Evolutionary conservation across 1,140 invertebrate genomes (phyloP).

Genomic region (Caenorhabditis brenneri): DNA sequence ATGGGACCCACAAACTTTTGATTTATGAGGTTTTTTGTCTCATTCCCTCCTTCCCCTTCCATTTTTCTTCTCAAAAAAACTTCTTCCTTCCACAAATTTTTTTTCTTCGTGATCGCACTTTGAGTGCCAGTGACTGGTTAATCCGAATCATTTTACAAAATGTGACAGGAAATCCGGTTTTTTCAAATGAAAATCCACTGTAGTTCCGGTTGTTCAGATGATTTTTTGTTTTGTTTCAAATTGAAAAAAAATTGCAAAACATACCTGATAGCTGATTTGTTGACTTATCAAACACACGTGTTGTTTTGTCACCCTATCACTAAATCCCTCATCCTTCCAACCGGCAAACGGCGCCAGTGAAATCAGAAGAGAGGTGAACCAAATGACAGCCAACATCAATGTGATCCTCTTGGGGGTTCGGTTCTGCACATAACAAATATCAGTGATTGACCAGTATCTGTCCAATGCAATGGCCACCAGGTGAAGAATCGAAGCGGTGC

Average conservation of each 20-base stretch:
- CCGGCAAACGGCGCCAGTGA: constrained; percentile 86
- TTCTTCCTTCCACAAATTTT: too few relatives aligned
- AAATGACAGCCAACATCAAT: constrained; percentile 86
- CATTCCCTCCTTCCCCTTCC: background rate
- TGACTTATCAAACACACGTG: constrained; percentile 90
- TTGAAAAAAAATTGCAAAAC: background rate
- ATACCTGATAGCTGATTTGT: constrained; percentile 82
- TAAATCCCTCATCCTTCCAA: constrained; percentile 87
- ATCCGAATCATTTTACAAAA: background rate
- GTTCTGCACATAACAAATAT: constrained; percentile 90
- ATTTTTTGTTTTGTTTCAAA: background rate
- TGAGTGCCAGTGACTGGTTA: background rate
- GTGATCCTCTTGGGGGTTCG: constrained; percentile 82
- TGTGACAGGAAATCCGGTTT: background rate
- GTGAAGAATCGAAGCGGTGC: constrained; percentile 90
- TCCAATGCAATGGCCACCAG: constrained; percentile 93
- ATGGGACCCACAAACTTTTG: background rate
- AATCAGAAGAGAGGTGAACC: constrained; percentile 84
- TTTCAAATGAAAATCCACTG: background rate
- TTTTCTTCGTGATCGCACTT: background rate
- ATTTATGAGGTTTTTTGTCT: background rate
- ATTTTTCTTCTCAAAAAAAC: too few relatives aligned
- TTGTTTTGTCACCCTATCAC: constrained; percentile 78
- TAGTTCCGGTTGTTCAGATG: background rate
- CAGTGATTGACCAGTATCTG: constrained; percentile 92